These are phyloP conservation scores for Harpegnathos saltator DNA, from an alignment of 1,140 invertebrate genomes.

Conservation along the genomic window DNA sequence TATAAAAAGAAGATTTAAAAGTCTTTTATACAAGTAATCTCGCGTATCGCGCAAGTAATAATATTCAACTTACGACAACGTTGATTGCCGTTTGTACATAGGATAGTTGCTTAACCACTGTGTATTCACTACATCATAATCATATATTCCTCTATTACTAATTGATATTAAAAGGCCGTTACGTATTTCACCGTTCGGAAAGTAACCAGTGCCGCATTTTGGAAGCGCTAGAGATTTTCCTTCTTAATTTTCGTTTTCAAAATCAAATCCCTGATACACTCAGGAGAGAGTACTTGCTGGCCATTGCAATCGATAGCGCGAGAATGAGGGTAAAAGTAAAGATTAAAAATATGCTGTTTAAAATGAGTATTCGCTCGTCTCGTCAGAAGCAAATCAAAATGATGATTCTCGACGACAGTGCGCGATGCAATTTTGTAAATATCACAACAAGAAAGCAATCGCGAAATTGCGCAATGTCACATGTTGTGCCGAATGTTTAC, in stretches of 20 bases:
- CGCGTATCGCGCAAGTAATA: conserved; percentile 6
- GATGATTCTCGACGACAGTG: background rate
- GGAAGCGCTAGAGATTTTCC: conserved; percentile 71
- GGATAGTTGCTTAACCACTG: conserved; percentile 74
- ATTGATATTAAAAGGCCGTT: conserved; percentile 78
- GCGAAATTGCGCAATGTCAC: conserved; percentile 5
- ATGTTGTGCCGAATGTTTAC: conserved; percentile 35
- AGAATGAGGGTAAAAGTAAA: conserved; percentile 16
- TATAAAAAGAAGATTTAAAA: conserved; percentile 57
- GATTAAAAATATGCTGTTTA: conserved; percentile 10
- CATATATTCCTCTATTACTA: conserved; percentile 67
- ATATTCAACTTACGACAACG: conserved; percentile 55
- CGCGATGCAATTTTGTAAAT: conserved; percentile 26
- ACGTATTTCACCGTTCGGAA: conserved; percentile 76
- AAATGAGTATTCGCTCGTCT: background rate
- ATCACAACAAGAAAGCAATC: conserved; percentile 49
- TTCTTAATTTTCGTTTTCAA: conserved; percentile 20
- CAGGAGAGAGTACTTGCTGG: conserved; percentile 8
- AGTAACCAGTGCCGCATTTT: conserved; percentile 75
- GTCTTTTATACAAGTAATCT: conserved; percentile 31
- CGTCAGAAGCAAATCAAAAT: conserved; percentile 6
- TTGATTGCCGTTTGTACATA: conserved; percentile 72
- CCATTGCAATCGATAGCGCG: conserved; percentile 8
- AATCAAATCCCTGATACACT: conserved; percentile 9
- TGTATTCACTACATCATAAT: conserved; percentile 64